phyloP scores from a whole-genome alignment of 2,797 vertebrate genomes.

The Tarsius wallacei region DNA sequence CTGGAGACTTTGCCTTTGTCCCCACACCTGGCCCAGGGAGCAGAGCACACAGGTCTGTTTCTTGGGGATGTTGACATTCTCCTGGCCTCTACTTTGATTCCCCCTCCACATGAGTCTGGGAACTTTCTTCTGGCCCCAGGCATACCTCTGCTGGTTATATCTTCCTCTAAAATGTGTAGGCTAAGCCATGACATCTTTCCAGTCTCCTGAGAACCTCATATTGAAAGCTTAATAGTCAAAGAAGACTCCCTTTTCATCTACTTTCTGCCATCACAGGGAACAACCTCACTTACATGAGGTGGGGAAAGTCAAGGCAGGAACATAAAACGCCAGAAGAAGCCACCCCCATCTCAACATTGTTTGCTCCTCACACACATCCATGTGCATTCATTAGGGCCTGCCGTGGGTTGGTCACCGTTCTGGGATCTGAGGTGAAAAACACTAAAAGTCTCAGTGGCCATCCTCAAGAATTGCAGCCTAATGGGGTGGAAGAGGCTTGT shows the following conservation, averaged over 20 bases:
- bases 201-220: neutral
- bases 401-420: neutral
- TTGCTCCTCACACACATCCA: neutral
- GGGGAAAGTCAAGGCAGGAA: neutral
- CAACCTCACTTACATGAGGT: neutral
- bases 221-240: neutral
- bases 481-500: rapidly evolving
- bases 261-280: neutral
- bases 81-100: rapidly evolving
- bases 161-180: neutral
- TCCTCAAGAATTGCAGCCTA: neutral
- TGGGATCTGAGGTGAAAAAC: neutral
- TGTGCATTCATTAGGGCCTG: neutral
- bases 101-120: neutral
- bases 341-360: neutral
- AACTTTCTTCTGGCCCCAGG: neutral
- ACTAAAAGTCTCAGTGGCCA: too few relatives aligned
- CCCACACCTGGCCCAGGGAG: neutral
- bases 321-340: neutral
- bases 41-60: neutral
- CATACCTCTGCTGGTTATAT: neutral
- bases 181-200: neutral
- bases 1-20: neutral
- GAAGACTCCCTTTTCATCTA: neutral
- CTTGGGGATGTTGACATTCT: rapidly evolving